A percentile compares a stretch with the other conserved stretches of the same genome.
Conservation (phyloP, 2,888 invertebrate genomes). For the Ormyrus labotus region DNA sequence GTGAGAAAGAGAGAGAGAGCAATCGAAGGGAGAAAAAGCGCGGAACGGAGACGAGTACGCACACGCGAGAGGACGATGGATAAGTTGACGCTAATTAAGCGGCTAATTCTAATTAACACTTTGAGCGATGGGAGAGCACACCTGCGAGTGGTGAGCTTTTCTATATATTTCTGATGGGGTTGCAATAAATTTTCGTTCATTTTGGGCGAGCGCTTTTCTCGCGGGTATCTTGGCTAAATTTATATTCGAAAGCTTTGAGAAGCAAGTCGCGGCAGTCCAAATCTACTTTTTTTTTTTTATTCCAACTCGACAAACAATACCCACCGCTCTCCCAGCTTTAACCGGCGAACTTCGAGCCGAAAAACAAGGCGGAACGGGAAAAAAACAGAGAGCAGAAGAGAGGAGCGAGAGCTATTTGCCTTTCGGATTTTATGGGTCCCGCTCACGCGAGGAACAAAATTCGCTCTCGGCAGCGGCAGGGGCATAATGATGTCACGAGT, state of each 20-base stretch:
- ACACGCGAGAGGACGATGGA: background rate
- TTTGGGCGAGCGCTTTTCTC: too few relatives aligned
- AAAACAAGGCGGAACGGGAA: background rate
- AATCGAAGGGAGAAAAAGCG: background rate
- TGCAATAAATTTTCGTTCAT: too few relatives aligned
- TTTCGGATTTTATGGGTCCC: conserved; percentile 31
- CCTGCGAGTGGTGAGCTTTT: too few relatives aligned
- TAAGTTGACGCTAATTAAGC: conserved; percentile 59
- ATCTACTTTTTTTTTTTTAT: too few relatives aligned
- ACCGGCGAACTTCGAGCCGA: background rate
- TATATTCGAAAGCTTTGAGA: too few relatives aligned
- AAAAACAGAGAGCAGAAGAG: background rate
- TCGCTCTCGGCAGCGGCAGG: background rate
- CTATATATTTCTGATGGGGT: too few relatives aligned
- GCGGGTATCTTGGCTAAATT: too few relatives aligned
- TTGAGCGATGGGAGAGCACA: too few relatives aligned
- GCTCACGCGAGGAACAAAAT: conserved; percentile 28
- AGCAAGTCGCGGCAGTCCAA: too few relatives aligned
- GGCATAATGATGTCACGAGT: conserved; percentile 46
- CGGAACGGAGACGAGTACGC: background rate
- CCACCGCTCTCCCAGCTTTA: background rate
- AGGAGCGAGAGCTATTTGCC: background rate
- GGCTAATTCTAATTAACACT: conserved; percentile 57
- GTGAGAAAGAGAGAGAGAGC: too few relatives aligned
- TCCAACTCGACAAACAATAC: too few relatives aligned